Percentiles rank a stretch among this genome's conserved stretches.
Evolutionary conservation across 2,888 invertebrate genomes (phyloP).

Genomic region (Lepidocyrtinus sp.): DNA sequence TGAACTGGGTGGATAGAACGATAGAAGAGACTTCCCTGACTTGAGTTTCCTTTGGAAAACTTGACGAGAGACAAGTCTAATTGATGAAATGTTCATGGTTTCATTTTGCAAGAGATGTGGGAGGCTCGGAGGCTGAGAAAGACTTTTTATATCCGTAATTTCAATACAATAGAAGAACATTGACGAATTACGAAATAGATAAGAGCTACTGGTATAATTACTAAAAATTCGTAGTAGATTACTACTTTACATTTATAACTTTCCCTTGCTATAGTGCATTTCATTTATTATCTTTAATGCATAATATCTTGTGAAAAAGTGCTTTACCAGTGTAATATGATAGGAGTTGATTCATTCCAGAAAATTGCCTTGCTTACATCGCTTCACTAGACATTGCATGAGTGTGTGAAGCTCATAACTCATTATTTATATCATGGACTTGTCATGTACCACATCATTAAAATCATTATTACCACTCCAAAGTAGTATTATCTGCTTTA

Average conservation of each 20-base stretch:
- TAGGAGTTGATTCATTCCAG: too few species aligned
- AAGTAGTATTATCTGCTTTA: background rate
- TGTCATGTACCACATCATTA: background rate
- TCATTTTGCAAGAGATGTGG: slow-evolving; percentile 1
- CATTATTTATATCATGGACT: slow-evolving; percentile 17
- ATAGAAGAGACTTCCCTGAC: background rate
- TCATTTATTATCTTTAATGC: too few species aligned
- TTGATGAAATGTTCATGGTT: background rate
- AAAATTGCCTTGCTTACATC: slow-evolving; percentile 36
- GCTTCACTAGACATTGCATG: slow-evolving; percentile 42
- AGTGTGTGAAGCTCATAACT: slow-evolving; percentile 48
- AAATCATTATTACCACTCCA: background rate
- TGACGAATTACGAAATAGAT: too few species aligned
- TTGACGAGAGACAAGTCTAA: background rate
- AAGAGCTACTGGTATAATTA: too few species aligned
- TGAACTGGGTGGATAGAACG: background rate
- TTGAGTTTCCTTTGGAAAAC: background rate
- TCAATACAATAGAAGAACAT: too few species aligned
- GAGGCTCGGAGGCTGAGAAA: too few species aligned
- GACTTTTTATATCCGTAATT: too few species aligned
- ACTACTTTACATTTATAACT: too few species aligned
- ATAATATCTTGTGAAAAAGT: too few species aligned
- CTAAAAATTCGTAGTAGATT: too few species aligned
- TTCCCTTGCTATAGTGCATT: too few species aligned
- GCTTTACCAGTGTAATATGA: too few species aligned